A percentile compares a stretch with the other conserved stretches of the same genome.
Evolutionary conservation across 2,113 vertebrate genomes (phyloP).

Genomic region (Labrus mixtus): DNA sequence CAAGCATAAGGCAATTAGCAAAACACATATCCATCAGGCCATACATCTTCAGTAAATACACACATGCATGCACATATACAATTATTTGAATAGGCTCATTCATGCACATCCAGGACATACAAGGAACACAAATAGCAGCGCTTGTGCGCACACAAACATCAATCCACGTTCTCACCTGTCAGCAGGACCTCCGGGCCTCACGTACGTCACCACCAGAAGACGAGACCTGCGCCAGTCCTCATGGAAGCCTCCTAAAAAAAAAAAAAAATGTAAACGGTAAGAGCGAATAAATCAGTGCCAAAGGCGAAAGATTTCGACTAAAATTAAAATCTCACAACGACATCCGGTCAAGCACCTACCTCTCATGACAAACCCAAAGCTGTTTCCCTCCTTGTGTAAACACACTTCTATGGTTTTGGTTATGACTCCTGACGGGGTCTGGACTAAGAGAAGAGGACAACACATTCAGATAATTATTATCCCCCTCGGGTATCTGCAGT

Average conservation of each 20-base stretch:
- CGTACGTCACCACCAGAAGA: constrained; percentile 91
- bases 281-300: not conserved
- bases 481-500: not conserved
- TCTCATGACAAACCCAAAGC: constrained; percentile 97
- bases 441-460: constrained; percentile 79
- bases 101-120: constrained; percentile 3
- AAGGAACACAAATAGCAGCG: constrained; percentile 20
- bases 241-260: constrained; percentile 94
- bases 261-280: constrained; percentile 2
- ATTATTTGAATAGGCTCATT: constrained; percentile 18
- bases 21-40: constrained; percentile 8
- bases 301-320: not conserved
- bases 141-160: constrained; percentile 12
- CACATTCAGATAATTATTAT: not conserved
- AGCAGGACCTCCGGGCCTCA: constrained; percentile 93
- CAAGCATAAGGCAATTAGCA: constrained; percentile 23
- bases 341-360: constrained; percentile 75
- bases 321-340: not conserved
- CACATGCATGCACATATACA: constrained; percentile 25
- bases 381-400: constrained; percentile 95
- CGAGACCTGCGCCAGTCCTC: constrained; percentile 96
- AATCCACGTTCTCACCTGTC: constrained; percentile 88
- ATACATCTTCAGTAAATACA: not conserved
- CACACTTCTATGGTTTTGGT: constrained; percentile 95
- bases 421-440: constrained; percentile 88